Evolutionary conservation across 2,888 invertebrate genomes (phyloP), one percentile per base, ranked within the genome.

Genomic region (Thecocarcelia acutangulata): DNA sequence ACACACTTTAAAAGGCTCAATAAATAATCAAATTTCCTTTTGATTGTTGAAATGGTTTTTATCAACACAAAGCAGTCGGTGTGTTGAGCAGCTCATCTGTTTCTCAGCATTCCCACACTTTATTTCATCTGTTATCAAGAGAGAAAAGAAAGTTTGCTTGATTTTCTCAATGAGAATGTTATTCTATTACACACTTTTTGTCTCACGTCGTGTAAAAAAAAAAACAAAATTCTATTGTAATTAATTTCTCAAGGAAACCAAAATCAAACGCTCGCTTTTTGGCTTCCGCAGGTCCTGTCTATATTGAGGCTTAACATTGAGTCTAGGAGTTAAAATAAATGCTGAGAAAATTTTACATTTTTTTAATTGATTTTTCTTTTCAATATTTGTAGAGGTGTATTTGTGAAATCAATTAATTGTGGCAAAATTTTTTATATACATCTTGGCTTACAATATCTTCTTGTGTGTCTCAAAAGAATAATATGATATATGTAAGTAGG

Each of bases 301-400:
- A 46, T n/a, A 56, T 24, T 68, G 50, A 59, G 8, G 12, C 40
- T 78, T 72, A 78, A 78, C n/a, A 52, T 66, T 66, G 46, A 59
- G 56, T 33, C 13, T 17, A 3, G n/a, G 15, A 3, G 13, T 28
- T 3, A 56, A 19, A 42, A 28, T 6, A 8, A 9, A 11, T 28
- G 28, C 3, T 28, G 28, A 28, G 28, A 28, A 28, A 28, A 28
- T 28, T 28, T 28, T 28, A 3, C 28, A 4, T 6, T 28, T 28
- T 28, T 6, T 28, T 28, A 28, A 28, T 6, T 28, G 3, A 28
- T 28, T 28, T 28, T 28, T 4, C 28, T 28, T 28, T 28, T 28
- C 28, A n/a, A n/a, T n/a, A n/a, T n/a, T n/a, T n/a, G n/a, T n/a
- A n/a, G n/a, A n/a, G n/a, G n/a, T n/a, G n/a, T n/a, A n/a, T n/a